Conservation (phyloP, 2,113 vertebrate species). For the Furnarius figulus region DNA sequence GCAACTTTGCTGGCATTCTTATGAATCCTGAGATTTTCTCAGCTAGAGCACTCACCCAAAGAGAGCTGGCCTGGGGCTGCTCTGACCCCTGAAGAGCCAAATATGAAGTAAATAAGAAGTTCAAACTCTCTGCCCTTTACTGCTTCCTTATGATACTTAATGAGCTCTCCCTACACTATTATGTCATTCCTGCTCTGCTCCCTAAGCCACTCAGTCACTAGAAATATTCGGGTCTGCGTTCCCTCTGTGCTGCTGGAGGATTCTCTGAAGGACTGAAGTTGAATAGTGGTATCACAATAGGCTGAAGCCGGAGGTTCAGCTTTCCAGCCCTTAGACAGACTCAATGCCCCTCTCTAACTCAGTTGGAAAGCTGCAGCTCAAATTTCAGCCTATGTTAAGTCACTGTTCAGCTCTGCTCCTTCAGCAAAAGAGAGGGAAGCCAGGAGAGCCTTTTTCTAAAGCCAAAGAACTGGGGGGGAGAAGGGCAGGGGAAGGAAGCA, state of each 20-base stretch:
- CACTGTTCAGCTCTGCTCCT: slow-evolving; percentile 26
- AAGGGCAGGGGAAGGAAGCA: not conserved
- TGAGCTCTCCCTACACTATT: not conserved
- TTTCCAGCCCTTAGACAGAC: slow-evolving; percentile 42
- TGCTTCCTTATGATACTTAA: slow-evolving; percentile 38
- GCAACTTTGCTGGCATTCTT: not conserved
- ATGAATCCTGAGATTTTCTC: not conserved
- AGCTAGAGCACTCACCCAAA: not conserved
- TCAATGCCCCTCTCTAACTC: slow-evolving; percentile 50
- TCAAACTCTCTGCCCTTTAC: not conserved
- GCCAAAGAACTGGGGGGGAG: not conserved
- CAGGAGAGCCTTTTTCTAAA: slow-evolving; percentile 29
- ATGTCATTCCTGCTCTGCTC: not conserved
- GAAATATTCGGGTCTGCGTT: not conserved
- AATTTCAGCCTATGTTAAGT: slow-evolving; percentile 59
- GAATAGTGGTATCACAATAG: slow-evolving; percentile 47
- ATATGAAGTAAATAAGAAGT: slow-evolving; percentile 17
- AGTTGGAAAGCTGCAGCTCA: slow-evolving; percentile 56
- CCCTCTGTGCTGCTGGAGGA: slow-evolving; percentile 1
- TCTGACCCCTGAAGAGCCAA: not conserved
- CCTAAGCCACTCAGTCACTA: not conserved
- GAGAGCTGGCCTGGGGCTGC: not conserved
- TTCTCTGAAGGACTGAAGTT: not conserved
- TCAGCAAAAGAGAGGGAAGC: not conserved
- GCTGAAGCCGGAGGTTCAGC: slow-evolving; percentile 29